Evolutionary conservation across 37 sponge, comb jelly and placozoan species (phyloP), one percentile per base, ranked within the genome.

Genomic region (Beroe forskalii): DNA sequence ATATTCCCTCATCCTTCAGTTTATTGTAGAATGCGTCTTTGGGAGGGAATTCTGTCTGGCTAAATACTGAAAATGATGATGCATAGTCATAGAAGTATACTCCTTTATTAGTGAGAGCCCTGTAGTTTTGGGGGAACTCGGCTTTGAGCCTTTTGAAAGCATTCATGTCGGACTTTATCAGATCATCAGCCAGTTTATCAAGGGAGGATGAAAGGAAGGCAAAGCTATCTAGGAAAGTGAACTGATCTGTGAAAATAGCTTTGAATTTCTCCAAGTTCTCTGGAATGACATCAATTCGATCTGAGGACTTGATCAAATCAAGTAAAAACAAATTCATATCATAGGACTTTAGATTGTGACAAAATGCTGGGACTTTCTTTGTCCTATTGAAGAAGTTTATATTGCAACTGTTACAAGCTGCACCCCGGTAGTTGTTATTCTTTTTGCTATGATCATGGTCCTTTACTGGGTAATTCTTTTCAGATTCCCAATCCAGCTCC

Each of bases 51-150:
- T 31, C 24, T 28, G 36, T 62, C 27, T 90, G 43, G 8, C 60
- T 33, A 4, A 90, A 62, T 1, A 60, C 62, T 32, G 38, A 27
- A n/a, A 38, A 62, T 22, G 41, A 62, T 1, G 61, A 31, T 4
- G 62, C 62, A 41, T 90, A 90, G n/a, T 90, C 90, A 30, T 90
- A 90, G 62, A 61, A 61, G 67, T 32, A 90, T 3, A 62, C 90
- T 4, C 90, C 90, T 30, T 90, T 90, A 0, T 61, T 30, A 22
- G 42, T 30, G 3, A 90, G 40, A 4, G 41, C 30, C 66, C 64
- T 37, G 22, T 37, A 72, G 22, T 36, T 36, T 37, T 31, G 2
- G 27, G 76, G 76, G 40, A 72, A 72, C 40, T 72, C 40, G 3
- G 38, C 40, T 37, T 72, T 72, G 1, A 72, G 76, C 3, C 76